Evolutionary conservation across 2,888 invertebrate genomes (phyloP).

Genomic region (Acrobasis suavella): DNA sequence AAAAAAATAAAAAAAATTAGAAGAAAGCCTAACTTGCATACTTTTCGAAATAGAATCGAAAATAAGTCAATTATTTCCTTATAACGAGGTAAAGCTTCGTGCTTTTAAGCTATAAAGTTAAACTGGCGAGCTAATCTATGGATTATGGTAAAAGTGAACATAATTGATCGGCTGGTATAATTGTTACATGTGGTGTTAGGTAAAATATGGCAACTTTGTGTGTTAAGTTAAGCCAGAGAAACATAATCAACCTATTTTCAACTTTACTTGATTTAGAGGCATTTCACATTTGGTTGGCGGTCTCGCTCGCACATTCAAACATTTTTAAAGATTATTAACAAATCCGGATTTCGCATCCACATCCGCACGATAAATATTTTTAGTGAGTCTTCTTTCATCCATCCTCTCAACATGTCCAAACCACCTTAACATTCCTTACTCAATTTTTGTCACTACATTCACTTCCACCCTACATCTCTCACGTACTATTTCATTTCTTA

Average conservation of each 20-base stretch:
- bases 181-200: constrained; percentile 10
- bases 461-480: no score
- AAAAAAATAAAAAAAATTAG: no score
- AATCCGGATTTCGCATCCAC: no score
- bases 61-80: constrained; percentile 10
- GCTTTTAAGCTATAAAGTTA: constrained; percentile 35
- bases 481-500: no score
- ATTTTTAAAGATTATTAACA: no score
- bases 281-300: no score
- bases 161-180: constrained; percentile 27
- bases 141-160: constrained; percentile 33
- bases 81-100: constrained; percentile 30
- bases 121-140: constrained; percentile 27
- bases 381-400: no score
- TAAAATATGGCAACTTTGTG: constrained; percentile 3
- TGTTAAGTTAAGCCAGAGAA: neutral
- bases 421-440: no score
- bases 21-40: neutral
- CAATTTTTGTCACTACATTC: no score
- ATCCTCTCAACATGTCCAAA: no score
- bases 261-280: neutral
- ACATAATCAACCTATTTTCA: neutral
- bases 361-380: no score
- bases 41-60: neutral
- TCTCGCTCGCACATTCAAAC: no score